Base-by-base conservation (phyloP, 2,797 vertebrate genomes). In the Smutsia temminckii region DNA sequence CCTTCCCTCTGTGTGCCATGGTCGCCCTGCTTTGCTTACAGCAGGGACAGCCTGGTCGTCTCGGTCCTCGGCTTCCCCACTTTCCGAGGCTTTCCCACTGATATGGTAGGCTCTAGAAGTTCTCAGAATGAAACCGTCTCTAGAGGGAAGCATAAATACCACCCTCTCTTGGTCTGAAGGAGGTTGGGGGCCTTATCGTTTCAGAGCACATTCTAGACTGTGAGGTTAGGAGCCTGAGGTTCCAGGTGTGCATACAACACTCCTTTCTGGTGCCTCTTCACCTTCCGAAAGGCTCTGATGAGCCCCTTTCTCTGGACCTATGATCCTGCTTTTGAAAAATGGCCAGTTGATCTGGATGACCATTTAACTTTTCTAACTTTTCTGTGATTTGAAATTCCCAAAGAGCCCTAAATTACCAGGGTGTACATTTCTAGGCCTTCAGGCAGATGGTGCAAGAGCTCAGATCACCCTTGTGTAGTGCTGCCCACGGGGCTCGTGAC, bases 261-360 rank as follows among this genome's bases (percentile, higher is more conserved):
- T 83, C 42, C 64, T 84, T 90, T 92, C 42, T 29, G 69, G 69
- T 34, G 83, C n/a, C 29, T 32, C 59, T 80, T 90, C 25, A 66
- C 40, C 27, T 69, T 13, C 77, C 32, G 25, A 37, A 77, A 68
- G 37, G 8, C 71, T 84, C 79, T 59, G 29, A 29, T 32, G 53
- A 63, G 37, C 18, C 27, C 29, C 17, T 14, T 75, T 77, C 57
- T 91, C 63, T 86, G 80, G 78, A 59, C 11, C 25, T 92, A 14
- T 59, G 40, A 88, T 49, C 63, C 51, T 71, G 23, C 83, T 75
- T 94, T 92, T 78, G 79, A 83, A 66, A 95, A 89, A 79, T 25
- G 69, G n/a, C 55, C 64, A 23, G 27, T 79, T 86, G 66, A 42
- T 64, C 68, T 89, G 8, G n/a, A 49, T 23, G 51, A 51, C 51